Conservation (phyloP, 2,113 vertebrate genomes). For the Epinephelus moara region DNA sequence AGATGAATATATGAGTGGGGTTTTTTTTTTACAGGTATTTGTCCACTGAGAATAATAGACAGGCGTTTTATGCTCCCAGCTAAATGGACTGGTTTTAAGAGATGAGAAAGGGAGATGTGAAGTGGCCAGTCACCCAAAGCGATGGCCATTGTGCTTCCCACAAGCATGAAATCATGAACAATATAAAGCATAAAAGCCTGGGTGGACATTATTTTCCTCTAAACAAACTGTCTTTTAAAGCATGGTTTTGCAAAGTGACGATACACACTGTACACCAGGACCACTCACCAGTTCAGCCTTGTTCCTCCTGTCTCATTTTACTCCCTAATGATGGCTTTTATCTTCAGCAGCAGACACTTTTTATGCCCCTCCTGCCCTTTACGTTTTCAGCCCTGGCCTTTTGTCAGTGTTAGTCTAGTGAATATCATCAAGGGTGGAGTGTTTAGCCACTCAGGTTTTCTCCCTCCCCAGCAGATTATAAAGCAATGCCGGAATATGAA, state of each 20-base stretch:
- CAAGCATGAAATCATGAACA: conserved; percentile 39
- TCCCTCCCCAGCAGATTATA: conserved; percentile 17
- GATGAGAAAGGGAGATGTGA: conserved; percentile 46
- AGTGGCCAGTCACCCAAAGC: conserved; percentile 40
- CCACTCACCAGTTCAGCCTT: conserved; percentile 42
- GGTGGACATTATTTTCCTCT: conserved; percentile 57
- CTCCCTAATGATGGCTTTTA: conserved; percentile 82
- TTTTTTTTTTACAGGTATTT: conserved; percentile 16
- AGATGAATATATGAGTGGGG: conserved; percentile 9
- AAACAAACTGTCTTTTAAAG: conserved; percentile 58
- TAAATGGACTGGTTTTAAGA: conserved; percentile 52
- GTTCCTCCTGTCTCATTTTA: conserved; percentile 68
- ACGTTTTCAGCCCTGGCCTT: conserved; percentile 73
- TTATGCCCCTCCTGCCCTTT: conserved; percentile 82
- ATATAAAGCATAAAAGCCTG: conserved; percentile 45
- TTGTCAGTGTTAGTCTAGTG: conserved; percentile 65
- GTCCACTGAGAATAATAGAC: conserved; percentile 36
- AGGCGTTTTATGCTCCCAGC: conserved; percentile 12
- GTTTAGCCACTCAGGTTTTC: conserved; percentile 52
- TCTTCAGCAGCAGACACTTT: conserved; percentile 78
- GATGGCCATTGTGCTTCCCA: conserved; percentile 40
- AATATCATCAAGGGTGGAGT: conserved; percentile 65
- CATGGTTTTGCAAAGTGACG: conserved; percentile 32
- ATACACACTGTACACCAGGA: conserved; percentile 29
- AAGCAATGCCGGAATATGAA: conserved; percentile 45